Base-by-base conservation (phyloP, 1,140 invertebrate genomes). In the Drosophila paulistorum region DNA sequence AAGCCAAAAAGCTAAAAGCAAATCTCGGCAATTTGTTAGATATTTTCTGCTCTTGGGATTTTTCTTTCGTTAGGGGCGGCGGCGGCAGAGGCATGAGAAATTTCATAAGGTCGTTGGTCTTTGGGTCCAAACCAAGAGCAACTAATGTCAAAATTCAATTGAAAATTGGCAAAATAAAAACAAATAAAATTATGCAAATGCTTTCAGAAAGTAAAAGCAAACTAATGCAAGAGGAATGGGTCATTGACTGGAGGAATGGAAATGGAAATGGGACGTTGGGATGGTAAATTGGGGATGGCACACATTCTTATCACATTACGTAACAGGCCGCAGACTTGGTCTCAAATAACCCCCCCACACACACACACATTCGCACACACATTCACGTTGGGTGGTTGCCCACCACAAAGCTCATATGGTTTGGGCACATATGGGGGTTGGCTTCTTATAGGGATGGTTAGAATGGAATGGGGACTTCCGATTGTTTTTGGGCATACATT, bases 131-230 rank as follows among this genome's bases (percentile, higher is more conserved):
- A 39, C 14, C 17, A 59, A 17, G 42, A 26, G 39, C 26, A 64
- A 77, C 83, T 86, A 86, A 85, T 83, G 83, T 86, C 76, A 87
- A 87, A 86, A 86, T 86, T 86, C 83, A 86, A 86, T 86, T 86
- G 72, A 67, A 79, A 86, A 69, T 86, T 67, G 71, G 55, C 57
- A 75, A 85, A 85, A 85, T 73, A 74, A 85, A 81, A 85, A 85
- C 78, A 85, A 85, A 79, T 75, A 81, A 71, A 75, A 86, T 86
- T 86, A 86, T 86, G 83, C 65, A 84, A 89, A 87, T 83, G 66
- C 64, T 55, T 64, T 42, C 35, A 37, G 55, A 62, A 67, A 75
- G 48, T 55, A 51, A 81, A 76, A 72, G 64, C 66, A 66, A 62
- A 51, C 45, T 51, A 51, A 51, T 11, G 10, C 45, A 51, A 2